These are phyloP conservation scores for Tamandua tetradactyla DNA, from an alignment of 2,797 vertebrate genomes.

Conservation along the genomic window DNA sequence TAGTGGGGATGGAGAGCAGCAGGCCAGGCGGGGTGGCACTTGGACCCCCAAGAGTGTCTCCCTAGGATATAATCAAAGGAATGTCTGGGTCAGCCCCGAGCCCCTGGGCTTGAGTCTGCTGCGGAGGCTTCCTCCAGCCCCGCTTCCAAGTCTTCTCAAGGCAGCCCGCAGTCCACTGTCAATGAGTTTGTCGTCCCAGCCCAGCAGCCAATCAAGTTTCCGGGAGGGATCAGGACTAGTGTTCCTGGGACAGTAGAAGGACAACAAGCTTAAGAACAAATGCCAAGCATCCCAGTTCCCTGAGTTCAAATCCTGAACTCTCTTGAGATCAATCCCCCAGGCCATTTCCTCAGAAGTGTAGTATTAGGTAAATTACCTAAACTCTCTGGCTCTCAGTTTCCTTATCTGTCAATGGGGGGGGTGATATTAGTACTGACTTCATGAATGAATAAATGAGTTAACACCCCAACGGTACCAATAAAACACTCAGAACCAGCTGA, in stretches of 20 bases:
- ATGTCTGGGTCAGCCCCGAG: neutral
- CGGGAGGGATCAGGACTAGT: neutral
- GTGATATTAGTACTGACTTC: neutral
- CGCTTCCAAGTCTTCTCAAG: neutral
- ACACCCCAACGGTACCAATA: neutral
- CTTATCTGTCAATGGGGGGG: constrained; percentile 18
- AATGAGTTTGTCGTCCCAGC: neutral
- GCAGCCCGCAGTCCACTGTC: neutral
- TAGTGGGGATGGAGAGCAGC: neutral
- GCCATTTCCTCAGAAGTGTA: neutral
- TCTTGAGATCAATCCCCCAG: neutral
- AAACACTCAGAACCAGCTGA: neutral
- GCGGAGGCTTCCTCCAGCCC: neutral
- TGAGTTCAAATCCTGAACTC: neutral
- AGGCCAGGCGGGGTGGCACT: neutral
- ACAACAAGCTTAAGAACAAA: neutral
- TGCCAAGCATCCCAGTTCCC: neutral
- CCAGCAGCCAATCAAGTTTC: neutral
- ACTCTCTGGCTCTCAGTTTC: neutral
- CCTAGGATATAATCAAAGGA: neutral
- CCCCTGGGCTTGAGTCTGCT: neutral
- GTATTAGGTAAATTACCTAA: neutral
- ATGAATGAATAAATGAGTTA: neutral
- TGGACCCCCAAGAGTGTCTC: neutral
- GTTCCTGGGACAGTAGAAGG: neutral